Percentiles rank a stretch among this genome's conserved stretches.
Evolutionary conservation across 2,888 invertebrate species (phyloP).

Genomic region (Agonopterix subpropinquella): DNA sequence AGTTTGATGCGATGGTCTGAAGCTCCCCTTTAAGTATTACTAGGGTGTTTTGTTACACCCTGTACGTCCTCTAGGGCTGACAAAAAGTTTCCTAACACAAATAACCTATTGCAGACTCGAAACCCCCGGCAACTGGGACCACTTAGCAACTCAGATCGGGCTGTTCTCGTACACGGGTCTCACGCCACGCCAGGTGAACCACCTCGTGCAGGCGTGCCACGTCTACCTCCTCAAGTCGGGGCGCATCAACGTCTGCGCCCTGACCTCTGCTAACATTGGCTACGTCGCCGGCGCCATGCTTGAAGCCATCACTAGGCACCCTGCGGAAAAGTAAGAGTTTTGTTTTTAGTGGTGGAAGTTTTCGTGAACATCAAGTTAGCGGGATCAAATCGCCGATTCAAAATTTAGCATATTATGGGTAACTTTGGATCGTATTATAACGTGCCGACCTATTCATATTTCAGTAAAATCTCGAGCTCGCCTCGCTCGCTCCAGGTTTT

Average conservation of each 20-base stretch:
- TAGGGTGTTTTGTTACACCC: too few species aligned
- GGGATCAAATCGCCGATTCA: too few species aligned
- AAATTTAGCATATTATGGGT: too few species aligned
- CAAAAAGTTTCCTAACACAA: background rate
- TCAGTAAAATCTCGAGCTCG: too few species aligned
- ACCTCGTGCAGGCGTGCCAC: slow-evolving; percentile 88
- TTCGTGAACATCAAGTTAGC: background rate
- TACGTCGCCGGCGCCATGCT: slow-evolving; percentile 95
- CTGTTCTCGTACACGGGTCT: slow-evolving; percentile 99
- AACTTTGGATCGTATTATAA: too few species aligned
- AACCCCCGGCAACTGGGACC: slow-evolving; percentile 97
- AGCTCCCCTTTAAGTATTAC: too few species aligned
- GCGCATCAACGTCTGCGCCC: slow-evolving; percentile 96
- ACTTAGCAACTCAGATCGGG: slow-evolving; percentile 96
- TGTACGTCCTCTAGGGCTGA: too few species aligned
- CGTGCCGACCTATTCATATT: too few species aligned
- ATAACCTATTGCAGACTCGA: slow-evolving; percentile 62
- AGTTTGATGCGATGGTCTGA: too few species aligned
- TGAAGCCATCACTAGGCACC: slow-evolving; percentile 78
- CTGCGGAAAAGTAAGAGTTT: slow-evolving; percentile 42
- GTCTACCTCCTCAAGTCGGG: slow-evolving; percentile 95
- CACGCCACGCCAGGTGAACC: slow-evolving; percentile 84
- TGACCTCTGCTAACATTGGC: slow-evolving; percentile 91
- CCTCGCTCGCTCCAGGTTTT: too few species aligned
- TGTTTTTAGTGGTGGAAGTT: background rate